Evolutionary conservation across 2,888 invertebrate species (phyloP).

Genomic region (Hypomecis atomaria): DNA sequence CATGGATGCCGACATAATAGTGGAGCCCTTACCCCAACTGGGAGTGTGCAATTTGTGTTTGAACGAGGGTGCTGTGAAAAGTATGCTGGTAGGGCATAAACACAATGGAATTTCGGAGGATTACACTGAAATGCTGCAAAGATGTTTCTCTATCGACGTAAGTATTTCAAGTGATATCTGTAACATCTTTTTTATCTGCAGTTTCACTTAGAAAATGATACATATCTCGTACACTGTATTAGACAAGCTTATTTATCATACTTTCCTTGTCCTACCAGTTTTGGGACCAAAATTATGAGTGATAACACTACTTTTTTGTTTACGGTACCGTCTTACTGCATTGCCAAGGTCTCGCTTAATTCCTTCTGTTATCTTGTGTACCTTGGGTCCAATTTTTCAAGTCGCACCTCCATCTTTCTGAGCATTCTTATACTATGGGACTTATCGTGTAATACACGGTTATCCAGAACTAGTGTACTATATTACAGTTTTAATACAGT

Average conservation of each 20-base stretch:
- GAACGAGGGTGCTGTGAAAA: slow-evolving; percentile 70
- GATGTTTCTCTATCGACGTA: slow-evolving; percentile 75
- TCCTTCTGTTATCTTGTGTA: too few relatives aligned
- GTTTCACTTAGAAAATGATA: slow-evolving; percentile 2
- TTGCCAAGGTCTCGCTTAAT: too few relatives aligned
- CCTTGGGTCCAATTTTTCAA: too few relatives aligned
- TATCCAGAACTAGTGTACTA: too few relatives aligned
- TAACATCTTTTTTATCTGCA: not conserved
- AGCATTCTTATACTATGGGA: too few relatives aligned
- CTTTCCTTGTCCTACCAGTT: too few relatives aligned
- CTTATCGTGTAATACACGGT: too few relatives aligned
- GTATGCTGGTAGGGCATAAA: slow-evolving; percentile 66
- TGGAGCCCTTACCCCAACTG: slow-evolving; percentile 69
- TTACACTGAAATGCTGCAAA: slow-evolving; percentile 68
- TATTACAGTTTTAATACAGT: too few relatives aligned
- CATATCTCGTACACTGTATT: not conserved
- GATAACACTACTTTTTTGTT: too few relatives aligned
- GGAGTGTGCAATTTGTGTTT: slow-evolving; percentile 77
- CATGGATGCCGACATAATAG: slow-evolving; percentile 71
- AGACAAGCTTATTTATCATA: not conserved
- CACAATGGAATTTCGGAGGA: slow-evolving; percentile 58
- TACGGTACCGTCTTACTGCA: too few relatives aligned
- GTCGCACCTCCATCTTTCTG: too few relatives aligned
- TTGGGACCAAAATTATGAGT: too few relatives aligned
- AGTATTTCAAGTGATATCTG: slow-evolving; percentile 49